These are phyloP conservation scores for Xylota sylvarum DNA, from an alignment of 2,888 invertebrate genomes.

Conservation along the genomic window DNA sequence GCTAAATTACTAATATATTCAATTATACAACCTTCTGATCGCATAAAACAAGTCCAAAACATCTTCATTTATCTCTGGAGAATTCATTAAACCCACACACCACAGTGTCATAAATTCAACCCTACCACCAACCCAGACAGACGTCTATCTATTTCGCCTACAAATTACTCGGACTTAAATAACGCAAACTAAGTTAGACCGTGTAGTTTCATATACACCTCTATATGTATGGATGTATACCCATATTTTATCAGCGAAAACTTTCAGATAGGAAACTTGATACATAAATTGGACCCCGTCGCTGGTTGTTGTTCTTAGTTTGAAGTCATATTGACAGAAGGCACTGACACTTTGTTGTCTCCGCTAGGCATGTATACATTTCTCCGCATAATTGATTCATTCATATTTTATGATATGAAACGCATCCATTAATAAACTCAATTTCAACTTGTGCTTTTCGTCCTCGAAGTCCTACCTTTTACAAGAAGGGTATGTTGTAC, in stretches of 20 bases:
- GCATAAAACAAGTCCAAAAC: conserved; percentile 31
- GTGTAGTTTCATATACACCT: neutral
- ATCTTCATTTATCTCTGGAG: conserved; percentile 56
- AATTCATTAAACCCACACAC: conserved; percentile 36
- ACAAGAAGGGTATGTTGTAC: neutral
- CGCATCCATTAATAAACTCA: conserved; percentile 67
- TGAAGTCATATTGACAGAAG: conserved; percentile 29
- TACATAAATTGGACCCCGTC: conserved; percentile 16
- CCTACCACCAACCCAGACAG: neutral
- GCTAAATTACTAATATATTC: conserved; percentile 38
- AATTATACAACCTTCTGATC: conserved; percentile 16
- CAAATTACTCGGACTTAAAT: conserved; percentile 20
- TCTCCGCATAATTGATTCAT: conserved; percentile 61
- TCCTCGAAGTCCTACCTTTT: conserved; percentile 16
- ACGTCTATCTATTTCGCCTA: conserved; percentile 8
- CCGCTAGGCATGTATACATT: conserved; percentile 32
- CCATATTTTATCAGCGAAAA: neutral
- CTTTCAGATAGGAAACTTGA: conserved; percentile 26
- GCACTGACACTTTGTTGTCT: conserved; percentile 26
- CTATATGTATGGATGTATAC: neutral
- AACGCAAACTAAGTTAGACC: conserved; percentile 14
- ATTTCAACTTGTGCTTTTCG: conserved; percentile 49
- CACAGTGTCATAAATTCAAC: conserved; percentile 24
- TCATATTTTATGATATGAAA: conserved; percentile 67
- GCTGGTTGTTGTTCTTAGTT: neutral